These are phyloP conservation scores for Neopipo cinnamomea DNA, from an alignment of 2,113 vertebrate species.

Conservation along the genomic window DNA sequence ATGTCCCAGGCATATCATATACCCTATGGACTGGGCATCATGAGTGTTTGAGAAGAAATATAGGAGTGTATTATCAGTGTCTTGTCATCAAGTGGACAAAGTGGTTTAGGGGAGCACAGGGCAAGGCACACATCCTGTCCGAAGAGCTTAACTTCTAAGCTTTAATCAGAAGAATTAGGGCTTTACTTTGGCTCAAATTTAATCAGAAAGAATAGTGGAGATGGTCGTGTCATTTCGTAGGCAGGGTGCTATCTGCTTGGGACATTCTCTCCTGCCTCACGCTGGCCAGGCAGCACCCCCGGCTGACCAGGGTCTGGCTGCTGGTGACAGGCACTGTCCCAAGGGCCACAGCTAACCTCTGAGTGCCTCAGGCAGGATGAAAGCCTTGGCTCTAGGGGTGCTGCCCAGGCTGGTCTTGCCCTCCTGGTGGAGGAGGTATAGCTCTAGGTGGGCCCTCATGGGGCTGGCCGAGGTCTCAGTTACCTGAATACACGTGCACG, in stretches of 20 bases:
- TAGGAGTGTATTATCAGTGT: not conserved
- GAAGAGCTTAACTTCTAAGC: slow-evolving; percentile 56
- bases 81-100: slow-evolving; percentile 1
- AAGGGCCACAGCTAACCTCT: not conserved
- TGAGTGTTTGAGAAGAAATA: not conserved
- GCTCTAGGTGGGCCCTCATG: not conserved
- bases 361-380: rapidly evolving
- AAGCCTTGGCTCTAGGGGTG: not conserved
- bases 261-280: not conserved
- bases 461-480: not conserved
- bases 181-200: slow-evolving; percentile 45
- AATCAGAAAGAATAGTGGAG: slow-evolving; percentile 31
- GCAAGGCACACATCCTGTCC: slow-evolving; percentile 11
- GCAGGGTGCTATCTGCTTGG: not conserved
- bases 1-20: not conserved
- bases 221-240: not conserved
- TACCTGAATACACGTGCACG: not conserved
- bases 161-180: slow-evolving; percentile 66
- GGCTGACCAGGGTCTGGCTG: not conserved
- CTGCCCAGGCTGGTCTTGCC: not conserved
- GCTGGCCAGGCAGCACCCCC: not conserved
- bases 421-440: not conserved
- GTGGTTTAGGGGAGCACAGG: slow-evolving; percentile 37
- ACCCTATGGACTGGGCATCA: not conserved
- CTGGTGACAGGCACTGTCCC: not conserved